phyloP scores from a whole-genome alignment of 2,113 vertebrate species.

The Butorides virescens region DNA sequence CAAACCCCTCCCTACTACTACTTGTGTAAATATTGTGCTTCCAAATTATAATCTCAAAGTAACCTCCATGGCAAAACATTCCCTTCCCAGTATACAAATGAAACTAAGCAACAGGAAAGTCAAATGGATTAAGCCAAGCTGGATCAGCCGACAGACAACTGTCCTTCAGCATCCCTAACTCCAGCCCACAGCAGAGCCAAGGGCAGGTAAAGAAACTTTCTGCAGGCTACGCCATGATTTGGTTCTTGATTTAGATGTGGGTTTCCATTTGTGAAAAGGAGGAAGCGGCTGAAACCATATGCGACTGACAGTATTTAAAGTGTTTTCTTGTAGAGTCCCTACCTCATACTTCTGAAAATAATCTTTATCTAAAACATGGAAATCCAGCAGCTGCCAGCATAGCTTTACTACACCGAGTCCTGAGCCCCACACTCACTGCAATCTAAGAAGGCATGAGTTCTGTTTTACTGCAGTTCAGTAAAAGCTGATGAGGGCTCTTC shows the following conservation, averaged over 20 bases:
- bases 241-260: neutral
- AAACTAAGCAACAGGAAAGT: neutral
- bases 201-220: neutral
- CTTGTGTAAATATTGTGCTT: neutral
- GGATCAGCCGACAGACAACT: neutral
- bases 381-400: neutral
- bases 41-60: neutral
- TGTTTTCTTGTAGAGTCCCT: neutral
- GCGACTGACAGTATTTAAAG: neutral
- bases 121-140: neutral
- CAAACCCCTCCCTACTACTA: neutral
- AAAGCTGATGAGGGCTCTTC: neutral
- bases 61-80: neutral
- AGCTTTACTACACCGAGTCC: neutral
- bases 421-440: neutral
- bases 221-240: fast-evolving
- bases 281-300: fast-evolving
- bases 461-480: neutral
- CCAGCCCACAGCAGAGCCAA: neutral
- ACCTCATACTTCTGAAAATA: neutral
- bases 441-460: neutral
- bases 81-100: neutral
- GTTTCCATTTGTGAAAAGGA: neutral
- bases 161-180: neutral
- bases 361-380: neutral